phyloP scores from a whole-genome alignment of 2,113 vertebrate genomes.

The Hepsetus odoe region DNA sequence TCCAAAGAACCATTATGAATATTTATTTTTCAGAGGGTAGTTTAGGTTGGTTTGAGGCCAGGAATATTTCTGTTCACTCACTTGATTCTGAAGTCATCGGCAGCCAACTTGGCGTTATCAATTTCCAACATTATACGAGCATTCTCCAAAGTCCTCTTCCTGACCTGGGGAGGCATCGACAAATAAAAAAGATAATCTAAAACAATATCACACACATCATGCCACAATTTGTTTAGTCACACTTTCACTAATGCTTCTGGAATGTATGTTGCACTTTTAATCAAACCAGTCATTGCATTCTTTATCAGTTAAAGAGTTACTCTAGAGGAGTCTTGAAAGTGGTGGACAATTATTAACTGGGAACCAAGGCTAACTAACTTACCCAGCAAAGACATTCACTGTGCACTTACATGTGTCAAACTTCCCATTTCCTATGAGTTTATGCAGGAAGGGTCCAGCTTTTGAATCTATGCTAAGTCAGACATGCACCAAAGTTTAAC shows the following conservation, averaged over 20 bases:
- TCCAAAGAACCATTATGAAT: too few species aligned
- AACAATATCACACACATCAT: not conserved
- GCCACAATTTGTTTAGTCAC: not conserved
- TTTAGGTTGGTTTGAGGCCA: not conserved
- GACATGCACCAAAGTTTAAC: not conserved
- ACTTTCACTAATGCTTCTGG: not conserved
- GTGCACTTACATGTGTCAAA: not conserved
- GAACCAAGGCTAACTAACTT: not conserved
- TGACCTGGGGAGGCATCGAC: constrained; percentile 67
- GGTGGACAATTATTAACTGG: constrained; percentile 36
- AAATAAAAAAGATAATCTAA: not conserved
- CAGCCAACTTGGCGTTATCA: constrained; percentile 82
- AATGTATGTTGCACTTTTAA: not conserved
- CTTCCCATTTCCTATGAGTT: not conserved
- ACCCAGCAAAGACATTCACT: not conserved
- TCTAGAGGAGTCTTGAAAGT: not conserved
- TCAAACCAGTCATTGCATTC: not conserved
- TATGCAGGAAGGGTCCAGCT: not conserved
- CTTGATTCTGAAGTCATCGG: constrained; percentile 84
- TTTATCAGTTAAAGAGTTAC: constrained; percentile 41
- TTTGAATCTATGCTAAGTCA: not conserved
- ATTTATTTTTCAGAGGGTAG: not conserved
- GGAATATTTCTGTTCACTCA: constrained; percentile 57
- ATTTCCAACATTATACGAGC: constrained; percentile 81
- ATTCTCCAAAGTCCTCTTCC: constrained; percentile 78